phyloP scores from a whole-genome alignment of 2,888 invertebrate genomes.

The Flabesymbios commensalis region DNA sequence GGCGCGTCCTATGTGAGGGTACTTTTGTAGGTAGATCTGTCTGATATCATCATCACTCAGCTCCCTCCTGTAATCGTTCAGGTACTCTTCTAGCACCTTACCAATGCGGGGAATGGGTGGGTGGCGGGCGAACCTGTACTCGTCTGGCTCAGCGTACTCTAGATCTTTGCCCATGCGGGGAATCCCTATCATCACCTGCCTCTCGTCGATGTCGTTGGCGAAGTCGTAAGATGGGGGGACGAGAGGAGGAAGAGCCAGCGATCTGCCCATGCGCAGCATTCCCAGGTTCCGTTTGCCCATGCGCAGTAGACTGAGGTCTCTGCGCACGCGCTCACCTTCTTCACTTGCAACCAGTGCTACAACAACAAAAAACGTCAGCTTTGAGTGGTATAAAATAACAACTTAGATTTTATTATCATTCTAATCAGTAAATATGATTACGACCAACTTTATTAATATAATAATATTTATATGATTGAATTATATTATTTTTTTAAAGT shows the following conservation, averaged over 20 bases:
- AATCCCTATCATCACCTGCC: not conserved
- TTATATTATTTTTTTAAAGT: too few species aligned
- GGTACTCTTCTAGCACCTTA: not conserved
- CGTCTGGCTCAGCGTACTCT: too few species aligned
- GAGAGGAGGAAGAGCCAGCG: not conserved
- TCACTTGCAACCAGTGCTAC: not conserved
- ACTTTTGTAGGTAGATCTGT: not conserved
- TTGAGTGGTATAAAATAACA: too few species aligned
- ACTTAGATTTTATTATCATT: too few species aligned
- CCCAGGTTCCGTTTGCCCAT: slow-evolving; percentile 1
- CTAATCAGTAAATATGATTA: too few species aligned
- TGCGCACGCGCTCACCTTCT: not conserved
- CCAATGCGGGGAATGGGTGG: not conserved
- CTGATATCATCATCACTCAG: not conserved
- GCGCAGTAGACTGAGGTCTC: slow-evolving; percentile 3
- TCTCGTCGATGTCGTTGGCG: not conserved
- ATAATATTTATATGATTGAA: too few species aligned
- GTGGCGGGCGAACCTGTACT: not conserved
- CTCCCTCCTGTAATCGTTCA: not conserved
- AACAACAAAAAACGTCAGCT: too few species aligned
- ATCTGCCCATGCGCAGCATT: not conserved
- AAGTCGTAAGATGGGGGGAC: slow-evolving; percentile 1
- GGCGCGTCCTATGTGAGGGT: not conserved
- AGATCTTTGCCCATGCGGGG: slow-evolving; percentile 1
- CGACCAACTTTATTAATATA: too few species aligned